phyloP scores from a whole-genome alignment of 2,113 vertebrate species.

The Girardinichthys multiradiatus region DNA sequence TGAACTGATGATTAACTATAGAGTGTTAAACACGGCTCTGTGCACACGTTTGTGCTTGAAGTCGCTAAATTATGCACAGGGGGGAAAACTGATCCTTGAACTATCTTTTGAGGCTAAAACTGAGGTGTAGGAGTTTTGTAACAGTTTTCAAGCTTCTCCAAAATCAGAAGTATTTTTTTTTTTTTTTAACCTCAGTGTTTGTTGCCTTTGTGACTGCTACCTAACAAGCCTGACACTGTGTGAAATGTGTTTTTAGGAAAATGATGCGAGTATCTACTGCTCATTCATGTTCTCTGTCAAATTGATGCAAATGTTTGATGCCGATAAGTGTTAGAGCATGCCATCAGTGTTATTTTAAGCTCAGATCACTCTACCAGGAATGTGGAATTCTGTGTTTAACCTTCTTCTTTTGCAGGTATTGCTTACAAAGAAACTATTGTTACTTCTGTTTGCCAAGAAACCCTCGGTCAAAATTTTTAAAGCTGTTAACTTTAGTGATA shows the following conservation, averaged over 20 bases:
- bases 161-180: no score
- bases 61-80: not conserved
- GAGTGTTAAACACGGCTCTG: conserved; percentile 26
- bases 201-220: not conserved
- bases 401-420: not conserved
- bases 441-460: not conserved
- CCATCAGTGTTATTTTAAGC: conserved; percentile 1
- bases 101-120: not conserved
- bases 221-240: not conserved
- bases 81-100: not conserved
- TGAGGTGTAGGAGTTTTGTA: not conserved
- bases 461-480: not conserved
- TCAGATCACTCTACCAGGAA: conserved; percentile 14
- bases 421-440: not conserved
- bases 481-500: not conserved
- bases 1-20: conserved; percentile 22
- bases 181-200: no score
- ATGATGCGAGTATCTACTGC: conserved; percentile 16
- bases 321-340: conserved; percentile 7
- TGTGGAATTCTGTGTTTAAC: conserved; percentile 6
- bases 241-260: conserved; percentile 25
- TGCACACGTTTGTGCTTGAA: not conserved
- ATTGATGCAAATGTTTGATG: conserved; percentile 40
- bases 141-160: not conserved
- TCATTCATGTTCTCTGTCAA: conserved; percentile 23